Base-by-base conservation (phyloP, 1,140 invertebrate species). In the Eufriesea mexicana region DNA sequence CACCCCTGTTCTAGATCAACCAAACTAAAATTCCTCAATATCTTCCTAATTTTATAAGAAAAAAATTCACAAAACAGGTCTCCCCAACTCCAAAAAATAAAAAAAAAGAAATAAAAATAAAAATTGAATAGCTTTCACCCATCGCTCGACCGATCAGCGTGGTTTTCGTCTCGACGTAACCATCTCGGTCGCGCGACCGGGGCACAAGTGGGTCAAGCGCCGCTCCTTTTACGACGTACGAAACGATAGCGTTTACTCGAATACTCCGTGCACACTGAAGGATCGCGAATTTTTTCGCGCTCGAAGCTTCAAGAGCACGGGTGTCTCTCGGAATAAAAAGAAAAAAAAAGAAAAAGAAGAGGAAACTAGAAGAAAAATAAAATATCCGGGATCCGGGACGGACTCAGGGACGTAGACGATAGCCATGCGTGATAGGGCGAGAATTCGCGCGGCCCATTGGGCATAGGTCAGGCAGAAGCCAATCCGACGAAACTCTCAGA, bases 401-500 rank as follows among this genome's bases (percentile, higher is more conserved):
- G 77, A 86, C 89, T 89, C 67, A 81, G 83, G 79, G 54, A n/a
- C 71, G 86, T 76, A 84, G 88, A 88, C 89, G 89, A 88, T 90
- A 88, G 91, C 90, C 89, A 89, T 91, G 90, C 89, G 86, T 87
- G 90, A 91, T 89, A 91, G 90, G 86, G 85, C 86, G 90, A 90
- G 89, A 91, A 92, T 91, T 91, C 89, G 88, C 79, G 91, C 90
- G 93, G 87, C 88, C 89, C 91, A 94, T 94, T 94, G 92, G 91
- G 92, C 91, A 92, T 93, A 92, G 92, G 92, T 92, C 92, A 92
- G 91, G 93, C 92, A 92, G 92, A 93, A 93, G 92, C 92, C 90
- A 92, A 93, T 93, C 89, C 91, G 83, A 85, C 88, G 89, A 91
- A 92, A 93, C 90, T 93, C 91, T 82, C 87, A 91, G 89, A 91